Conservation (phyloP, 2,797 vertebrate species). For the Enteromius mattozi region DNA sequence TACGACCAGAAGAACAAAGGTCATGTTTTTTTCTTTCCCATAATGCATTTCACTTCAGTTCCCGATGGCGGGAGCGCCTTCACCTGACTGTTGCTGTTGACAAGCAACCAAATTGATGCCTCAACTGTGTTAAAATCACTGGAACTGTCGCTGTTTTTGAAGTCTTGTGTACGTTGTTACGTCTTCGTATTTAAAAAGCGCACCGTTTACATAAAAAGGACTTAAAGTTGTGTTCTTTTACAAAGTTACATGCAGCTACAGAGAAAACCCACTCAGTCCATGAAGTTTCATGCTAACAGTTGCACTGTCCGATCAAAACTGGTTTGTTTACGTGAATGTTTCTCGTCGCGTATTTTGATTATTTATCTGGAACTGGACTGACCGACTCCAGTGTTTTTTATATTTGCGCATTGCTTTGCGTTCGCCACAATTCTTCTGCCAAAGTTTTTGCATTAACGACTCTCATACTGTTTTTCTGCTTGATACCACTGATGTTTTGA, state of each 20-base stretch:
- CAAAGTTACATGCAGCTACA: conserved; percentile 11
- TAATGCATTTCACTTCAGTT: conserved; percentile 14
- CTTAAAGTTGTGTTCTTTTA: conserved; percentile 22
- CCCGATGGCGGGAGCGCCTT: neutral
- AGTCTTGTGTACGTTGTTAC: neutral
- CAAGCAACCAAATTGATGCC: neutral
- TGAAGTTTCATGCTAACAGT: neutral
- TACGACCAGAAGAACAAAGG: conserved; percentile 28
- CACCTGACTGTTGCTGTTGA: conserved; percentile 9
- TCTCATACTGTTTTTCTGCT: conserved; percentile 1
- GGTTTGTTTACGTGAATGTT: conserved; percentile 15
- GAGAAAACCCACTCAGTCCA: neutral
- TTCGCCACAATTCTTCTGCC: conserved; percentile 28
- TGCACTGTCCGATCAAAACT: conserved; percentile 1
- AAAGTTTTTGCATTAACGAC: conserved; percentile 32
- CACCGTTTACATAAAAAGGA: conserved; percentile 52
- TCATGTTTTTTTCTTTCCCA: neutral
- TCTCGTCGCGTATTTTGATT: conserved; percentile 5
- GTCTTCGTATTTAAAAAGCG: conserved; percentile 16
- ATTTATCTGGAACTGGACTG: conserved; percentile 2
- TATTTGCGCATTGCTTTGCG: conserved; percentile 3
- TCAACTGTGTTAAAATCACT: conserved; percentile 47
- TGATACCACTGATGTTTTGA: conserved; percentile 34
- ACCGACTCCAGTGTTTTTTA: conserved; percentile 30
- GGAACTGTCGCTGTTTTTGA: conserved; percentile 26